Percentiles rank a stretch among this genome's conserved stretches.
phyloP scores from a whole-genome alignment of 2,797 vertebrate genomes.

The Atherinosoma microstoma region DNA sequence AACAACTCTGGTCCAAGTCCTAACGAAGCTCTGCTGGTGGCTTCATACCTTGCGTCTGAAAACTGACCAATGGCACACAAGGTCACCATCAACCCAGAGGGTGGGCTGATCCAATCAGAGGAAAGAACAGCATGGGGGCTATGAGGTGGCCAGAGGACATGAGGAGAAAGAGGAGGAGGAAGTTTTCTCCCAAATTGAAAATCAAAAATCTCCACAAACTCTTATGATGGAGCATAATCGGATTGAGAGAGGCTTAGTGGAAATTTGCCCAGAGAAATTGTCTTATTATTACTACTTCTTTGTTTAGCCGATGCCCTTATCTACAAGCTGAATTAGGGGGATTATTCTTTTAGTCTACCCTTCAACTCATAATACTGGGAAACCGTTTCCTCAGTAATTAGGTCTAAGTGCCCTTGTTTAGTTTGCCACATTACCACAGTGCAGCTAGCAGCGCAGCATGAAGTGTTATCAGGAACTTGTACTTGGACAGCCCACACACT shows the following conservation, averaged over 20 bases:
- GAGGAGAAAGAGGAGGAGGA: constrained; percentile 21
- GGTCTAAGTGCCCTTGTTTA: constrained; percentile 58
- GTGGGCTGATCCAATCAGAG: constrained; percentile 77
- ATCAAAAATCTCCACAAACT: constrained; percentile 49
- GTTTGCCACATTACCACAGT: constrained; percentile 24
- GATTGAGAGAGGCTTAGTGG: constrained; percentile 68
- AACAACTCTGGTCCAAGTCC: constrained; percentile 25
- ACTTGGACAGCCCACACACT: too few relatives aligned
- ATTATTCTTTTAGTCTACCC: constrained; percentile 65
- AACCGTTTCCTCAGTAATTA: constrained; percentile 62
- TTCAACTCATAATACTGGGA: constrained; percentile 51
- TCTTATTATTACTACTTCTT: constrained; percentile 72
- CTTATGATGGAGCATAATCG: constrained; percentile 59
- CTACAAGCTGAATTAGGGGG: constrained; percentile 60
- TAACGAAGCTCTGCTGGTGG: constrained; percentile 49
- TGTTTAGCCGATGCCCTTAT: constrained; percentile 66
- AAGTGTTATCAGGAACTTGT: constrained; percentile 18
- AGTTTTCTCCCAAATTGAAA: constrained; percentile 22
- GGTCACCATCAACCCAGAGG: constrained; percentile 54
- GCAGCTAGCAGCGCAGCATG: constrained; percentile 21
- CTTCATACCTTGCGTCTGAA: constrained; percentile 61
- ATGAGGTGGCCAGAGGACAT: constrained; percentile 50
- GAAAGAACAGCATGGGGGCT: constrained; percentile 29
- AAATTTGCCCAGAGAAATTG: constrained; percentile 66
- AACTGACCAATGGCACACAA: constrained; percentile 69